Conservation (phyloP, 1,140 invertebrate genomes). For the Ylistrum balloti region DNA sequence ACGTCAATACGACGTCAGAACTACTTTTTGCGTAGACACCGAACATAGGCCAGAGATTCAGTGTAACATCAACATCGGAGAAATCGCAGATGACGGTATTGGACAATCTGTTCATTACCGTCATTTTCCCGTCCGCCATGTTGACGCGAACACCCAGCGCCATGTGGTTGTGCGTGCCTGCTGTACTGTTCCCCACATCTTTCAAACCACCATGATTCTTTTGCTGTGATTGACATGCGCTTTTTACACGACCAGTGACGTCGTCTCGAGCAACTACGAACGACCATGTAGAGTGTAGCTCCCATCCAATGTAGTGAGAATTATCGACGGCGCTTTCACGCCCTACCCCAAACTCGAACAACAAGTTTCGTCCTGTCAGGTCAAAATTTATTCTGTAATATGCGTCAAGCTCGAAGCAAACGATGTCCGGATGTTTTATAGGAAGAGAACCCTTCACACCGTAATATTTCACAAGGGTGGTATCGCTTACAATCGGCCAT, state of each 20-base stretch:
- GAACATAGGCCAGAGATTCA: background rate
- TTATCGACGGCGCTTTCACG: background rate
- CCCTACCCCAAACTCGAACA: background rate
- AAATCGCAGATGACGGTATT: background rate
- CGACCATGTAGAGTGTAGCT: background rate
- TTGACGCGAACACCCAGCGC: background rate
- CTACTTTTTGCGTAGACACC: slow-evolving; percentile 5
- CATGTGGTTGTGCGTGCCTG: background rate
- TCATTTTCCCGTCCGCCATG: background rate
- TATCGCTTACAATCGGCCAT: background rate
- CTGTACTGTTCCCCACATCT: background rate
- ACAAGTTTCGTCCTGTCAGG: background rate
- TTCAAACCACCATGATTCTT: background rate
- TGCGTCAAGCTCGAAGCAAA: background rate
- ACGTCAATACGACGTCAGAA: background rate
- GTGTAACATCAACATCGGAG: background rate
- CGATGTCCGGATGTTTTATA: background rate
- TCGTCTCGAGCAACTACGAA: background rate
- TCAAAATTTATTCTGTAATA: background rate
- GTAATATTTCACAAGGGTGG: background rate
- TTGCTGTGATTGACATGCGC: background rate
- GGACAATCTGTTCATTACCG: background rate
- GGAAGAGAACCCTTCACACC: background rate
- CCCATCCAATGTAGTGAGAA: slow-evolving; percentile 32
- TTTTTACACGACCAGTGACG: background rate